These are phyloP conservation scores for Clarias magur DNA, from an alignment of 2,113 vertebrate genomes.

Conservation along the genomic window DNA sequence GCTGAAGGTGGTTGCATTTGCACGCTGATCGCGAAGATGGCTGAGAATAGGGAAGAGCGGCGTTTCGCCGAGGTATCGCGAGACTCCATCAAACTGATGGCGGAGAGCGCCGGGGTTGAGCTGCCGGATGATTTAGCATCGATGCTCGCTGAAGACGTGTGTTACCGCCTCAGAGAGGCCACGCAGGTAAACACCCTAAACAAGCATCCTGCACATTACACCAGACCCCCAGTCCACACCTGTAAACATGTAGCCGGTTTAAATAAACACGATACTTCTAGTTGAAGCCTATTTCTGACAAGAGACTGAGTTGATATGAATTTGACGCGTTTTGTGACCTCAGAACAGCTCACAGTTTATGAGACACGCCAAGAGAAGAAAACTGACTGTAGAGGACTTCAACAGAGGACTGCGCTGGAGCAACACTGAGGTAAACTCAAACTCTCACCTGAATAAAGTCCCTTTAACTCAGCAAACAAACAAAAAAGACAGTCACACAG, in stretches of 20 bases:
- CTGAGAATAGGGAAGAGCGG: slow-evolving; percentile 82
- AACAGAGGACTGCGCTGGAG: slow-evolving; percentile 90
- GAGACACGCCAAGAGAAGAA: slow-evolving; percentile 85
- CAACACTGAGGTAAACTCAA: slow-evolving; percentile 80
- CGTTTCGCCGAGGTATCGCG: slow-evolving; percentile 87
- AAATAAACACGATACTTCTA: neutral
- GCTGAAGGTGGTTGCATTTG: neutral
- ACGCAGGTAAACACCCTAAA: slow-evolving; percentile 74
- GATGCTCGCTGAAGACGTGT: slow-evolving; percentile 87
- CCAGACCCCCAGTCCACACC: neutral
- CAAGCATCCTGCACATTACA: neutral
- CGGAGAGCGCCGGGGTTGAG: slow-evolving; percentile 84
- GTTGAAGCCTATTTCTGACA: neutral
- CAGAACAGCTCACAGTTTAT: slow-evolving; percentile 93
- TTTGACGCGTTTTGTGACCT: neutral
- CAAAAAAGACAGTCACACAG: no score
- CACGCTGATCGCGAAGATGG: slow-evolving; percentile 68
- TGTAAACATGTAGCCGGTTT: neutral
- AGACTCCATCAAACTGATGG: slow-evolving; percentile 86
- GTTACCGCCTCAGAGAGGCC: slow-evolving; percentile 86
- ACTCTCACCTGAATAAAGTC: neutral
- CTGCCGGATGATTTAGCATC: slow-evolving; percentile 83
- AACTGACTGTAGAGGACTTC: slow-evolving; percentile 87
- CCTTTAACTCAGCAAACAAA: no score
- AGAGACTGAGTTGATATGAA: neutral